Evolutionary conservation across 2,888 invertebrate genomes (phyloP), one percentile per base, ranked within the genome.

Genomic region (Nomada lathburiana): DNA sequence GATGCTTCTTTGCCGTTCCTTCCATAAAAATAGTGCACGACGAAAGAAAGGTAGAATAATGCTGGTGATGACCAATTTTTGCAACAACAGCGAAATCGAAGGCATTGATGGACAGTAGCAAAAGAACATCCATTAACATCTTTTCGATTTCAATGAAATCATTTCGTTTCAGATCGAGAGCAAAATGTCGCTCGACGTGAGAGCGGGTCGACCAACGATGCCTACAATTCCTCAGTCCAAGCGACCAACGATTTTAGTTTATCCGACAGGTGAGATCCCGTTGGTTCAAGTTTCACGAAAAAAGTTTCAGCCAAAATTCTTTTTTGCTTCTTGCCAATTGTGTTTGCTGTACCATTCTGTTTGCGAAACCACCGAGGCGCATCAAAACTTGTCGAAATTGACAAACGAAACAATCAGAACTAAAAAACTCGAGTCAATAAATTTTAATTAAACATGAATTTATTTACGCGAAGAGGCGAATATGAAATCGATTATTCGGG

Each of bases 221-320:
- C 92, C 93, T 65, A 93, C 94, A 47, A 94, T 93, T 79, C 94
- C 94, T 63, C 94, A 96, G 89, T 96, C 96, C 91, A 97, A 97
- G 93, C 95, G 96, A 90, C 96, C 97, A 80, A 96, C 96, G 47
- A 95, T 97, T 91, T 95, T 97, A 89, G 95, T 97, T 84, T 96
- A 96, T 93, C 96, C 96, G 26, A 96, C 96, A 91, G 96, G 96
- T 96, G 92, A 94, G 94, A 74, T 26, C 13, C 7, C n/a, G 11
- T 2, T 23, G 2, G n/a, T 13, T 0, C 4, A 62, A 50, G 10
- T 60, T n/a, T 65, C 65, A 0, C 4, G 9, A 1, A 36, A 53
- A 57, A 53, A 53, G 20, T 53, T 2, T n/a, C 0, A 9, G 53
- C 2, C 9, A 20, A 53, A 53, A 53, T n/a, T 20, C n/a, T 20